Evolutionary conservation across 2,113 vertebrate species (phyloP).

Genomic region (Emydura subglobosa): DNA sequence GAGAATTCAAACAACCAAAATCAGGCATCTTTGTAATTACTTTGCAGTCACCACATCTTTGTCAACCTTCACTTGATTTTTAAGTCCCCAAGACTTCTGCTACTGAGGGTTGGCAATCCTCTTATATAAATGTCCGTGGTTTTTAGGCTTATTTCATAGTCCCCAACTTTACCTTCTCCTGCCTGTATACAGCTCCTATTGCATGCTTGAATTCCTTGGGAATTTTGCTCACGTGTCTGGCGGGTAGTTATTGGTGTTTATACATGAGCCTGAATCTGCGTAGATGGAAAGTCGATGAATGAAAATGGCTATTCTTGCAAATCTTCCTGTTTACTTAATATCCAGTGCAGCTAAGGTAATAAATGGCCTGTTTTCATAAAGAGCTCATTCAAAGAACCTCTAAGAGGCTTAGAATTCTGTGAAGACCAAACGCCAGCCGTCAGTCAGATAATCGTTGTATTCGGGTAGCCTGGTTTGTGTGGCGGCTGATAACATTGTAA

Average conservation of each 20-base stretch:
- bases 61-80: background rate
- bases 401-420: conserved; percentile 34
- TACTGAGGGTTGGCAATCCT: background rate
- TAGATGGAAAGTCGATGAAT: background rate
- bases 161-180: background rate
- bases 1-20: rapidly evolving
- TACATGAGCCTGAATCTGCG: background rate
- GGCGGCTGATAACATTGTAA: conserved; percentile 41
- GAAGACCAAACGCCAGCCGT: conserved; percentile 35
- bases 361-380: conserved; percentile 52
- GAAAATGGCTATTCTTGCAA: conserved; percentile 30
- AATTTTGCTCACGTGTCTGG: background rate
- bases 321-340: conserved; percentile 17
- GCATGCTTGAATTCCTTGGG: rapidly evolving
- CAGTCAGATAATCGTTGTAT: conserved; percentile 37
- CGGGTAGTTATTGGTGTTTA: background rate
- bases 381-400: conserved; percentile 19
- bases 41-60: background rate
- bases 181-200: background rate
- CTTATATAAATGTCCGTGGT: rapidly evolving
- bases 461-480: conserved; percentile 26
- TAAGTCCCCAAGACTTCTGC: background rate
- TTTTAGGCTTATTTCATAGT: background rate
- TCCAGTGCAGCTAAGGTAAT: conserved; percentile 19
- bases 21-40: too few relatives aligned